These are phyloP conservation scores for Cryptomyrus ogoouensis DNA, from an alignment of 2,113 vertebrate species.

Conservation along the genomic window DNA sequence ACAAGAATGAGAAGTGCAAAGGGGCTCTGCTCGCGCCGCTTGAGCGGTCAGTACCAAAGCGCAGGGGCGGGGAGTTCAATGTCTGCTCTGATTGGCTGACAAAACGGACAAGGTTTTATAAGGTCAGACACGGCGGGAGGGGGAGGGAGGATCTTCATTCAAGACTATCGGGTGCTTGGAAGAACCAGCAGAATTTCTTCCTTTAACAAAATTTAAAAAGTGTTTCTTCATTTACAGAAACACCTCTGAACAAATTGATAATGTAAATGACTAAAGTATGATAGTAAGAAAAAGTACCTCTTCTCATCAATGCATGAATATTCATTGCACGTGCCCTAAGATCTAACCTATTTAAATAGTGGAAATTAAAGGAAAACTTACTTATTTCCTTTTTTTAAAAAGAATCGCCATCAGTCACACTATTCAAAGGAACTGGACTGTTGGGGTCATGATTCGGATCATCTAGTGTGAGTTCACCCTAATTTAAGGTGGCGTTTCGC, in stretches of 20 bases:
- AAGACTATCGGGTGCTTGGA: no score
- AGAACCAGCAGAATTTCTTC: not conserved
- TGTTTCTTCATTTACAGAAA: not conserved
- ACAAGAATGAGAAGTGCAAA: not conserved
- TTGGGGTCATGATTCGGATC: not conserved
- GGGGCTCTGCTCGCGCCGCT: not conserved
- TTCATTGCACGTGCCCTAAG: not conserved
- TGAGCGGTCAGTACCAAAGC: not conserved
- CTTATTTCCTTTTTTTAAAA: not conserved
- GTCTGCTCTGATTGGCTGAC: constrained; percentile 44
- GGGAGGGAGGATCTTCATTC: not conserved
- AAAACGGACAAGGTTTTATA: not conserved
- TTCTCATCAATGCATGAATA: not conserved
- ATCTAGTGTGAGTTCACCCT: not conserved
- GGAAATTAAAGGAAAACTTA: not conserved
- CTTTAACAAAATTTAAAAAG: not conserved
- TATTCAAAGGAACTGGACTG: not conserved
- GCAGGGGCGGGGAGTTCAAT: constrained; percentile 25
- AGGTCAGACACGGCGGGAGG: not conserved
- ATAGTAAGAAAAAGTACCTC: not conserved
- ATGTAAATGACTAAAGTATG: not conserved
- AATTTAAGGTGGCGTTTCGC: not conserved
- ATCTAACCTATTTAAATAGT: not conserved
- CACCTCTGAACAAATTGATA: not conserved
- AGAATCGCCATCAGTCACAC: not conserved